A percentile compares a stretch with the other conserved stretches of the same genome.
These are phyloP conservation scores for Pocillopora meandrina DNA, from an alignment of 92 coral and sea anemone species.

Conservation along the genomic window DNA sequence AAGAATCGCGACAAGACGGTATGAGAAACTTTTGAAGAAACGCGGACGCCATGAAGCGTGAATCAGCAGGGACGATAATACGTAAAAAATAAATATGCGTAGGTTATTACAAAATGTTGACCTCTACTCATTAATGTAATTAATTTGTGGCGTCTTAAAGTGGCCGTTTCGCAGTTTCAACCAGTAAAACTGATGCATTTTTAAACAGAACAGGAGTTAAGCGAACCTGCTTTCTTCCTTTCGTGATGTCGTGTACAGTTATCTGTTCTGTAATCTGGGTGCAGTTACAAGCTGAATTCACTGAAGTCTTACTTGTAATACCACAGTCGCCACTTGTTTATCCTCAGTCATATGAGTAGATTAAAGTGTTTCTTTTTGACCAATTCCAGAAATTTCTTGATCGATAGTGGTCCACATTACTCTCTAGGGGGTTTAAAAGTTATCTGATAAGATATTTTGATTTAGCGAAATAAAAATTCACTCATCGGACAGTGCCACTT, in stretches of 20 bases:
- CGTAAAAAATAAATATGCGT: background rate
- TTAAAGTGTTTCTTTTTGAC: background rate
- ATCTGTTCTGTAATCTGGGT: conserved; percentile 1
- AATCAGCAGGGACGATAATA: no score
- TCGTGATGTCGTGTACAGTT: background rate
- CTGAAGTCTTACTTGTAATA: background rate
- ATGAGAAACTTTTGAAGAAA: no score
- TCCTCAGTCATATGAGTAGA: background rate
- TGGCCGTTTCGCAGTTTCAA: background rate
- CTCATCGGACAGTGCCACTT: background rate
- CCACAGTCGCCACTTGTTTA: background rate
- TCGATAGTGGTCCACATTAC: background rate
- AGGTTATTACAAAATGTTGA: background rate
- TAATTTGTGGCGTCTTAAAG: background rate
- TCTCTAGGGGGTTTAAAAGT: background rate
- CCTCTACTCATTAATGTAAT: background rate
- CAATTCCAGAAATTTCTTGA: conserved; percentile 8
- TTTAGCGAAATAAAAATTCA: background rate
- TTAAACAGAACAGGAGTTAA: background rate
- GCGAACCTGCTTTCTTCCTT: background rate
- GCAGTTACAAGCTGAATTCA: background rate
- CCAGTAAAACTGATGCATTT: background rate
- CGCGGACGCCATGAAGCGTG: no score
- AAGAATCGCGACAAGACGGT: no score
- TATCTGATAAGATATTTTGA: background rate